Percentiles rank a stretch among this genome's conserved stretches.
Evolutionary conservation across 2,113 vertebrate species (phyloP).

Genomic region (Leucopsar rothschildi): DNA sequence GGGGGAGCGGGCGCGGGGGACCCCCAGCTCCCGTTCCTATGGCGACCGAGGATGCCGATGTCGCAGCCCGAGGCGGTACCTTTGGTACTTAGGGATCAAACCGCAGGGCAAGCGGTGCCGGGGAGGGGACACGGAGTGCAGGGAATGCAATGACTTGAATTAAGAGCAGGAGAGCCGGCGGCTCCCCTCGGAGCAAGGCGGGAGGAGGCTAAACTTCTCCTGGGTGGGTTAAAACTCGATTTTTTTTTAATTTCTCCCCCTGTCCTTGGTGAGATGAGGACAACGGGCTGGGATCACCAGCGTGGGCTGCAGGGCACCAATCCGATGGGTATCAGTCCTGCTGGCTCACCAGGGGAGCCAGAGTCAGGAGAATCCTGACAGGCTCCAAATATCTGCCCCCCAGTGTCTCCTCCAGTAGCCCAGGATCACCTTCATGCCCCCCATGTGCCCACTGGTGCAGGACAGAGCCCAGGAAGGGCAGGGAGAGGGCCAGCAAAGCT

Average conservation of each 20-base stretch:
- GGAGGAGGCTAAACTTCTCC: background rate
- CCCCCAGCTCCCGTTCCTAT: conserved; percentile 56
- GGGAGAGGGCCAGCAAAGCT: accelerated
- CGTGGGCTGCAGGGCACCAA: accelerated
- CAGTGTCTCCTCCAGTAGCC: background rate
- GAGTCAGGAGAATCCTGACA: background rate
- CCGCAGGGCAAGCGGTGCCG: conserved; percentile 30
- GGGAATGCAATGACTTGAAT: conserved; percentile 32
- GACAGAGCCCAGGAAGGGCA: background rate
- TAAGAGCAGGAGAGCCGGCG: background rate
- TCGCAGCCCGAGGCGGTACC: conserved; percentile 51
- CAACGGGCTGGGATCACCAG: accelerated
- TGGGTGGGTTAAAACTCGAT: background rate
- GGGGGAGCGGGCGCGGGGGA: conserved; percentile 16
- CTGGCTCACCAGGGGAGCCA: accelerated
- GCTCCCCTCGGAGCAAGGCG: background rate
- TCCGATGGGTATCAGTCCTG: accelerated
- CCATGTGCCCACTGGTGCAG: accelerated
- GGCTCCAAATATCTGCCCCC: accelerated
- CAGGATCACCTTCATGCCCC: background rate
- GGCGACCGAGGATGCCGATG: conserved; percentile 61
- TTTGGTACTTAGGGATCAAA: conserved; percentile 63
- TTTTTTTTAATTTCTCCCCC: accelerated
- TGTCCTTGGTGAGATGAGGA: background rate
- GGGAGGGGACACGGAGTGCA: background rate